Conservation (phyloP, 2,797 vertebrate species). For the Phoeniculus purpureus region DNA sequence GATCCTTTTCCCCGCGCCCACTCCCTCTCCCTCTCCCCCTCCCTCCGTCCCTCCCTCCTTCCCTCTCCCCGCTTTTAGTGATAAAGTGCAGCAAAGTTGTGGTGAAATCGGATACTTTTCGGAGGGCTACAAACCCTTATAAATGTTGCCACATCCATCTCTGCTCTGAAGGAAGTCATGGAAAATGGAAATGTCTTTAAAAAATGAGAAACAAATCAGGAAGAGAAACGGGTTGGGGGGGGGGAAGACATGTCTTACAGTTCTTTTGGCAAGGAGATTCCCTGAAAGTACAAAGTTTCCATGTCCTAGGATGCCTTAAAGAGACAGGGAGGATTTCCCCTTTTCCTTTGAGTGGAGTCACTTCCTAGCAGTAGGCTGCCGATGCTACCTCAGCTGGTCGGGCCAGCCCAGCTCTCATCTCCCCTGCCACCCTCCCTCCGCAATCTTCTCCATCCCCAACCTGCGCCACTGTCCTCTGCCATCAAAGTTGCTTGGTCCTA, state of each 20-base stretch:
- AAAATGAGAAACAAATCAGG: constrained; percentile 34
- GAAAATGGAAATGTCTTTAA: constrained; percentile 66
- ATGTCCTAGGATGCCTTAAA: constrained; percentile 68
- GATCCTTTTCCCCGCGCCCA: not conserved
- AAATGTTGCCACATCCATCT: constrained; percentile 66
- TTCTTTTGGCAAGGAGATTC: constrained; percentile 70
- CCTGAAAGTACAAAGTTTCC: constrained; percentile 68
- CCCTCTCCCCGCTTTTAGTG: constrained; percentile 33
- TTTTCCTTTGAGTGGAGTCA: not conserved
- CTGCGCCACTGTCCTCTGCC: not conserved
- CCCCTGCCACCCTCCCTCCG: not conserved
- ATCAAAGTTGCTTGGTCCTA: constrained; percentile 12
- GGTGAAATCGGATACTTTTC: constrained; percentile 75
- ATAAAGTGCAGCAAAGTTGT: constrained; percentile 61
- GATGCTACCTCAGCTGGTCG: not conserved
- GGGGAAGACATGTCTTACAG: constrained; percentile 67
- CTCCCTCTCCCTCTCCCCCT: constrained; percentile 38
- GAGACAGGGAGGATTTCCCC: constrained; percentile 74
- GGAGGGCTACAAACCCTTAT: constrained; percentile 67
- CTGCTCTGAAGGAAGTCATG: constrained; percentile 50
- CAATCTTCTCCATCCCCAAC: not conserved
- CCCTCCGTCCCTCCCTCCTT: not conserved
- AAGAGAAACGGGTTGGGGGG: not conserved
- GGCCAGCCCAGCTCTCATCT: not conserved
- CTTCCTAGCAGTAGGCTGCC: not conserved